These are phyloP conservation scores for Drosophila rufa DNA, from an alignment of 1,140 invertebrate species.

Conservation along the genomic window DNA sequence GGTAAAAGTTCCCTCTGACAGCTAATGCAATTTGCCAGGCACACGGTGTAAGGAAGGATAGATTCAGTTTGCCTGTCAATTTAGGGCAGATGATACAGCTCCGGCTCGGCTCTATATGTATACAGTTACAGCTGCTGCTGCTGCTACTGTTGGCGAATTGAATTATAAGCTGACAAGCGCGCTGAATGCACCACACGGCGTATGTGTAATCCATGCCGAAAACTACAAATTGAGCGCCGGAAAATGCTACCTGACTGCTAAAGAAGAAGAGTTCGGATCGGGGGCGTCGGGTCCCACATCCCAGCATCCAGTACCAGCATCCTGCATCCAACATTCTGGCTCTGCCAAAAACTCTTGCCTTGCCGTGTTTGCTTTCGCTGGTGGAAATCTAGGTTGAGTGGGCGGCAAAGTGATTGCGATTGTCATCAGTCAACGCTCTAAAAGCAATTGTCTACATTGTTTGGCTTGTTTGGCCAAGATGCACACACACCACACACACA, in stretches of 20 bases:
- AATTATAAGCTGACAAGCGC: constrained; percentile 75
- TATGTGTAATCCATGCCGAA: constrained; percentile 73
- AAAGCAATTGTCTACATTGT: constrained; percentile 84
- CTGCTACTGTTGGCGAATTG: constrained; percentile 56
- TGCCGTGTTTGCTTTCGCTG: constrained; percentile 67
- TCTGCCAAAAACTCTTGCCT: constrained; percentile 41
- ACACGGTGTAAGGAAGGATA: constrained; percentile 7
- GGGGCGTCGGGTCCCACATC: background rate
- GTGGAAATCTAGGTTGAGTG: constrained; percentile 78
- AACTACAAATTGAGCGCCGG: constrained; percentile 55
- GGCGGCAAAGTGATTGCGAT: constrained; percentile 81
- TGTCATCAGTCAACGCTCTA: constrained; percentile 83
- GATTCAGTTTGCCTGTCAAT: constrained; percentile 48
- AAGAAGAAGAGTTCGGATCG: constrained; percentile 7
- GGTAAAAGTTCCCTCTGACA: constrained; percentile 39
- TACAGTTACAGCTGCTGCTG: constrained; percentile 8
- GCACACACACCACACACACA: constrained; percentile 53
- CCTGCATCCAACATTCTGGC: background rate
- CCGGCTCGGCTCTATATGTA: constrained; percentile 2
- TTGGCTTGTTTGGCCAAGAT: constrained; percentile 81
- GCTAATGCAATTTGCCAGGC: constrained; percentile 73
- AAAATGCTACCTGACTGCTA: constrained; percentile 41
- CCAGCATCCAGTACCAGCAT: constrained; percentile 18
- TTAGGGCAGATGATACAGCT: constrained; percentile 42
- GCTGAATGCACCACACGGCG: constrained; percentile 46